These are phyloP conservation scores for Gephyroberyx darwinii DNA, from an alignment of 2,797 vertebrate genomes.

Conservation along the genomic window DNA sequence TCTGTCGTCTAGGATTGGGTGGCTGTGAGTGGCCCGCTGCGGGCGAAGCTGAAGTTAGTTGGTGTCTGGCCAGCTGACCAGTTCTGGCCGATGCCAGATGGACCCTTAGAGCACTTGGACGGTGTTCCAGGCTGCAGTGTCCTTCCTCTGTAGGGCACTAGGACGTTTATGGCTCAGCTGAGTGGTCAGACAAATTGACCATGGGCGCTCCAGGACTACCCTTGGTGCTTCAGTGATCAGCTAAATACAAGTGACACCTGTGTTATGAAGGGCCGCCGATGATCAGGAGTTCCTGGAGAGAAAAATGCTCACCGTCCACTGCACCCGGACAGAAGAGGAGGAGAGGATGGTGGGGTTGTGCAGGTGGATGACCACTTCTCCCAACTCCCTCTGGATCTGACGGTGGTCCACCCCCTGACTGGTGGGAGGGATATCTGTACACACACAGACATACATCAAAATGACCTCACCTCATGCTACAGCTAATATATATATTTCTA, in stretches of 20 bases:
- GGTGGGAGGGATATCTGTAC: constrained; percentile 93
- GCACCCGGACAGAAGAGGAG: constrained; percentile 94
- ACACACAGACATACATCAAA: constrained; percentile 19
- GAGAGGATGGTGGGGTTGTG: constrained; percentile 98
- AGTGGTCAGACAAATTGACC: constrained; percentile 57
- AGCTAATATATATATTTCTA: background rate
- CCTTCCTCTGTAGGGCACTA: constrained; percentile 39
- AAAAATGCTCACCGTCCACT: constrained; percentile 92
- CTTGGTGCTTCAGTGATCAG: constrained; percentile 36
- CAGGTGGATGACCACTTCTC: constrained; percentile 93
- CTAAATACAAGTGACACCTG: constrained; percentile 32
- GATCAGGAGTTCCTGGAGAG: too few relatives aligned
- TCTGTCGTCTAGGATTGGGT: constrained; percentile 26
- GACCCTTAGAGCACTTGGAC: constrained; percentile 56
- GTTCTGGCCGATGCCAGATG: constrained; percentile 61
- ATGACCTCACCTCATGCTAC: background rate
- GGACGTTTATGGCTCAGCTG: constrained; percentile 45
- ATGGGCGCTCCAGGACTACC: constrained; percentile 39
- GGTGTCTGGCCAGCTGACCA: constrained; percentile 40
- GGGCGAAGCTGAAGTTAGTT: constrained; percentile 44
- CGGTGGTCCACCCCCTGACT: constrained; percentile 97
- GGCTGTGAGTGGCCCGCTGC: constrained; percentile 25
- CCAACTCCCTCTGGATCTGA: constrained; percentile 94
- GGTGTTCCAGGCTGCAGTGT: constrained; percentile 46
- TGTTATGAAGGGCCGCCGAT: constrained; percentile 1